Conservation (phyloP, 2,888 invertebrate species). For the Drosophila rellima region DNA sequence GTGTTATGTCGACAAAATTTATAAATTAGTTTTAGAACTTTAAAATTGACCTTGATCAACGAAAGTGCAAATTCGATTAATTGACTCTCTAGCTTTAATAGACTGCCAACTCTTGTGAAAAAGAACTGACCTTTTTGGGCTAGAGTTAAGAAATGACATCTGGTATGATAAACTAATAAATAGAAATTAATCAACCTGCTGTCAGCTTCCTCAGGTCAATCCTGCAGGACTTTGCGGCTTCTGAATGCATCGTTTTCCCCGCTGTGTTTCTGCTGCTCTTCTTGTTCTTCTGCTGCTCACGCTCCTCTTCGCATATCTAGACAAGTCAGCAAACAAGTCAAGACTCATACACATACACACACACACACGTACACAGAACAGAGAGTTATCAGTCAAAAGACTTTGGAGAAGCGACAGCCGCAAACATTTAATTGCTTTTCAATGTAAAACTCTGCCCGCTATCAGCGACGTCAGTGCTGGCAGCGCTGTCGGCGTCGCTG, state of each 20-base stretch:
- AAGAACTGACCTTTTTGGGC: not conserved
- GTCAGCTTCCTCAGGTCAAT: not conserved
- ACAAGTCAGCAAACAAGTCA: constrained; percentile 46
- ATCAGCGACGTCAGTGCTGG: constrained; percentile 45
- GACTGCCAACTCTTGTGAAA: not conserved
- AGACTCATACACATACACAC: constrained; percentile 21
- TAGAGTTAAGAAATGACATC: not conserved
- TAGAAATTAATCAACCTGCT: constrained; percentile 3
- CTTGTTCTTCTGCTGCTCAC: not conserved
- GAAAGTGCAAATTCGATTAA: not conserved
- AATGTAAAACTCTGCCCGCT: constrained; percentile 69
- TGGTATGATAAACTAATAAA: constrained; percentile 3
- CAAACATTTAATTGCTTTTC: constrained; percentile 80
- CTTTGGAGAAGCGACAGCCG: constrained; percentile 62
- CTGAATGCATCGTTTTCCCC: constrained; percentile 1
- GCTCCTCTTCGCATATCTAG: constrained; percentile 45
- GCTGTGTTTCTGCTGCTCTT: not conserved
- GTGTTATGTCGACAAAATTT: no score
- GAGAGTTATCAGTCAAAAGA: constrained; percentile 60
- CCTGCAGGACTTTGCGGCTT: constrained; percentile 7
- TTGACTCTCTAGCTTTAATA: not conserved
- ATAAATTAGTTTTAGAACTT: not conserved
- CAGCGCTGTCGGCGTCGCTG: constrained; percentile 26
- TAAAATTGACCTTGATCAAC: not conserved
- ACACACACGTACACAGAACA: not conserved